Evolutionary conservation across 1,140 invertebrate genomes (phyloP).

Genomic region (Ditylenchus dipsaci): DNA sequence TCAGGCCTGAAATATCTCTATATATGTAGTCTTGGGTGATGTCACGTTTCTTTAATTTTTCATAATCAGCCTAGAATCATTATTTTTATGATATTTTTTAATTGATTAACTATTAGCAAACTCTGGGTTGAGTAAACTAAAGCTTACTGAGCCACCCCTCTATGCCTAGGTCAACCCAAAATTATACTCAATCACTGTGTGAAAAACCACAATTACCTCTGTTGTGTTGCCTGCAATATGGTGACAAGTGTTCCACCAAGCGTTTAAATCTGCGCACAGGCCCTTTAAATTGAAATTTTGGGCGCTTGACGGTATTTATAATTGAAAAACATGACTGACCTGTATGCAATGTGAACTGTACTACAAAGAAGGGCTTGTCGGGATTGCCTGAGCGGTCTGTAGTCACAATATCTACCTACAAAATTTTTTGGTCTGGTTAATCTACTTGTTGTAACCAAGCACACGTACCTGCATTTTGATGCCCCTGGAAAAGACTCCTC

Average conservation of each 20-base stretch:
- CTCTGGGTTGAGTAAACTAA: too few species aligned
- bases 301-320: too few species aligned
- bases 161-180: too few species aligned
- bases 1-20: background rate
- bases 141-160: too few species aligned
- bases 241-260: conserved; percentile 50
- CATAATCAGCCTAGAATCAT: background rate
- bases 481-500: conserved; percentile 52
- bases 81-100: background rate
- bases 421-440: too few species aligned
- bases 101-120: too few species aligned
- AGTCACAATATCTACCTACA: conserved; percentile 54
- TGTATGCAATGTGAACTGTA: conserved; percentile 50
- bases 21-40: too few species aligned
- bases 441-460: too few species aligned
- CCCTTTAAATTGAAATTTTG: conserved; percentile 26
- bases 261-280: conserved; percentile 50
- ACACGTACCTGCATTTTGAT: conserved; percentile 58
- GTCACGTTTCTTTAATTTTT: background rate
- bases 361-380: conserved; percentile 52
- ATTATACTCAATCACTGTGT: too few species aligned
- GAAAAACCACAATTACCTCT: conserved; percentile 35
- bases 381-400: conserved; percentile 39
- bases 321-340: conserved; percentile 21
- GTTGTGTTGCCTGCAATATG: conserved; percentile 49